Conservation (phyloP, 2,113 vertebrate species). For the Crocuta crocuta region DNA sequence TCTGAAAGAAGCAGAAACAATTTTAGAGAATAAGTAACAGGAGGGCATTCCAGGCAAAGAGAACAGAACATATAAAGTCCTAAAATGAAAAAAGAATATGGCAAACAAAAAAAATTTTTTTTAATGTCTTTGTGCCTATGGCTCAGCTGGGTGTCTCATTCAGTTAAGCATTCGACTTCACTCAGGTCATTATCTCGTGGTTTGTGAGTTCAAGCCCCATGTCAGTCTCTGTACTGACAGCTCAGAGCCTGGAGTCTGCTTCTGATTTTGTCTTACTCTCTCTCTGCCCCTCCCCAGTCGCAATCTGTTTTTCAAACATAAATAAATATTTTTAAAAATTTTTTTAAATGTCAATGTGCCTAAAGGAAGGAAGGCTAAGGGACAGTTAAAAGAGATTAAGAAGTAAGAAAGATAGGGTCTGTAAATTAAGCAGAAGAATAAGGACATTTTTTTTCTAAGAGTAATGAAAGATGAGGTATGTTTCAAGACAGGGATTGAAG, state of each 20-base stretch:
- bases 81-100: background rate
- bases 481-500: background rate
- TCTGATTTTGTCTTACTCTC: no score
- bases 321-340: background rate
- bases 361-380: background rate
- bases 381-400: background rate
- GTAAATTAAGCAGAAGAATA: background rate
- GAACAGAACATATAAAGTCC: background rate
- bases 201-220: no score
- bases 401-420: background rate
- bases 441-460: background rate
- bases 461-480: background rate
- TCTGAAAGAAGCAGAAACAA: background rate
- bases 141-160: no score
- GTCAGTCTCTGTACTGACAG: no score
- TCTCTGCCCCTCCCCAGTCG: no score
- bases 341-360: background rate
- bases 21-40: background rate
- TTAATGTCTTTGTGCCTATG: background rate
- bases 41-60: background rate
- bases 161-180: no score
- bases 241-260: no score
- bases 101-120: background rate
- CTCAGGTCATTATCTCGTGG: no score
- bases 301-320: no score